Conservation (phyloP, 2,113 vertebrate species). For the Crotophaga sulcirostris region DNA sequence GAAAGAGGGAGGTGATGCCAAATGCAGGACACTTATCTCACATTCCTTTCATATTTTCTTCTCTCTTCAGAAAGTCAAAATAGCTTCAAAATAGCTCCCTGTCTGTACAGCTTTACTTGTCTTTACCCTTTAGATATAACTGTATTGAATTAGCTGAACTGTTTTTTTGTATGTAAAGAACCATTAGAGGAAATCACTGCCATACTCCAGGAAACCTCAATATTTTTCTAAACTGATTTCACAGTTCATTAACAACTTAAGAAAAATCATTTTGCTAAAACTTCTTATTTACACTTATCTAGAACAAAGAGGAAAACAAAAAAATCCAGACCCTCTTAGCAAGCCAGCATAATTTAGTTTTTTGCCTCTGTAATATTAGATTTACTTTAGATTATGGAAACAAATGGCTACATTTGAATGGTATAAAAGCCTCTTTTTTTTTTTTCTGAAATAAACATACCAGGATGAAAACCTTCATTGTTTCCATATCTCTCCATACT, state of each 20-base stretch:
- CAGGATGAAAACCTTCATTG: background rate
- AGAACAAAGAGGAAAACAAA: background rate
- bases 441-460: background rate
- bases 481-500: background rate
- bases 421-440: background rate
- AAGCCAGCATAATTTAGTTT: background rate
- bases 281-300: background rate
- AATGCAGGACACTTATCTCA: conserved; percentile 69
- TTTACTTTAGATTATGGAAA: background rate
- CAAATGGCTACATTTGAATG: background rate
- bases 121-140: background rate
- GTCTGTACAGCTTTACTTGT: background rate
- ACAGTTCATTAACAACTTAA: background rate
- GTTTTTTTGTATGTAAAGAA: background rate
- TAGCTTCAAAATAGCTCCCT: conserved; percentile 64
- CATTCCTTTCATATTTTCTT: conserved; percentile 71
- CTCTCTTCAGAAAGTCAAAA: conserved; percentile 63
- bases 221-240: background rate
- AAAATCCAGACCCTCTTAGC: background rate
- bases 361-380: background rate
- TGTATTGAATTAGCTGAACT: background rate
- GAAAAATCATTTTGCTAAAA: background rate
- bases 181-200: background rate
- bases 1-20: conserved; percentile 51
- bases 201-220: background rate